A percentile compares a stretch with the other conserved stretches of the same genome.
Evolutionary conservation across 2,888 invertebrate genomes (phyloP).

Genomic region (Antheraea yamamai): DNA sequence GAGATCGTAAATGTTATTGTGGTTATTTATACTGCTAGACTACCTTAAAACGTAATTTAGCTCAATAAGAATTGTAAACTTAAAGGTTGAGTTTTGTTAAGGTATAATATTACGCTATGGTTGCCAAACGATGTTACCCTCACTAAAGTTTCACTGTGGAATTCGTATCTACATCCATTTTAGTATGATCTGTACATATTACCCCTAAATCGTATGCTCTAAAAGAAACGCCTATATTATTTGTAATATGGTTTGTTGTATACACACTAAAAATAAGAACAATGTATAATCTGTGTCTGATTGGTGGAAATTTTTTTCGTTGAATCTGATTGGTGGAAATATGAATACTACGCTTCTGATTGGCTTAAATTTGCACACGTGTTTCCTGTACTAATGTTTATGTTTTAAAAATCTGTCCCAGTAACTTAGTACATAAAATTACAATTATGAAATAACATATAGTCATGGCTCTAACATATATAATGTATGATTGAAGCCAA

Average conservation of each 20-base stretch:
- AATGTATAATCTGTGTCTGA: background rate
- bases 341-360: too few relatives aligned
- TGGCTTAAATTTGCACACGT: too few relatives aligned
- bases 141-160: too few relatives aligned
- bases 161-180: too few relatives aligned
- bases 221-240: background rate
- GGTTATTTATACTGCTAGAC: background rate
- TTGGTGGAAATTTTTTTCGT: background rate
- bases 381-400: too few relatives aligned
- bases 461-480: background rate
- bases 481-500: background rate
- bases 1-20: background rate
- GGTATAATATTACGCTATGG: background rate
- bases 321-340: too few relatives aligned
- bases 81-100: background rate
- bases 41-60: background rate
- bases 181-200: too few relatives aligned
- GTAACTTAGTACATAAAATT: too few relatives aligned
- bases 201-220: too few relatives aligned
- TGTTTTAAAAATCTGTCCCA: too few relatives aligned
- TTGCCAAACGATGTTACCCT: background rate
- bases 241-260: background rate
- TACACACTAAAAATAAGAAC: background rate
- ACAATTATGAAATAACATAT: background rate
- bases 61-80: background rate